phyloP scores from a whole-genome alignment of 2,888 invertebrate species.

The Apamea sordens region DNA sequence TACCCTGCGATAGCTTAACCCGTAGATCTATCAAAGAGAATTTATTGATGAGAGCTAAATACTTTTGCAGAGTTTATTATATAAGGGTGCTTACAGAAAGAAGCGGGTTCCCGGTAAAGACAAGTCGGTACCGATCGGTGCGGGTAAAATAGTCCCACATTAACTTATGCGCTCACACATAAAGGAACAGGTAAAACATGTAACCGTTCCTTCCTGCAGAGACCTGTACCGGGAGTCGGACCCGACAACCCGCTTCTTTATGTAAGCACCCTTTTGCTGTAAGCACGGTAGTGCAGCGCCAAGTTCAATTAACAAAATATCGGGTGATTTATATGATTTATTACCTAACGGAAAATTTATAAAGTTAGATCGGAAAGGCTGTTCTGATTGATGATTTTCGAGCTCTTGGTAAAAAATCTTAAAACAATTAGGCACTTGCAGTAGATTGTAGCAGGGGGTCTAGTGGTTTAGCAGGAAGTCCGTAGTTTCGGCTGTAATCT shows the following conservation, averaged over 20 bases:
- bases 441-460: not conserved
- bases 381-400: not conserved
- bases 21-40: conserved; percentile 14
- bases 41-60: conserved; percentile 9
- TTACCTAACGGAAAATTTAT: not conserved
- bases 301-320: conserved; percentile 7
- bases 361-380: not conserved
- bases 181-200: no score
- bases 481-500: not conserved
- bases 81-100: not conserved
- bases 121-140: no score
- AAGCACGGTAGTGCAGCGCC: not conserved
- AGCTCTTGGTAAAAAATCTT: not conserved
- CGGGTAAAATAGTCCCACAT: no score
- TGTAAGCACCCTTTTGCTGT: not conserved
- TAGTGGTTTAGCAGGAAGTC: not conserved
- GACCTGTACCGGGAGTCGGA: no score
- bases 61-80: conserved; percentile 9
- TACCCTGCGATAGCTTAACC: not conserved
- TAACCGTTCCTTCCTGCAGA: no score
- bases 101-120: no score
- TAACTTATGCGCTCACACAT: no score
- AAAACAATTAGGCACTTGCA: not conserved
- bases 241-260: no score
- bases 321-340: not conserved